These are phyloP conservation scores for Epiperipatus broadwayi DNA, from an alignment of 2,888 invertebrate genomes.

Conservation along the genomic window DNA sequence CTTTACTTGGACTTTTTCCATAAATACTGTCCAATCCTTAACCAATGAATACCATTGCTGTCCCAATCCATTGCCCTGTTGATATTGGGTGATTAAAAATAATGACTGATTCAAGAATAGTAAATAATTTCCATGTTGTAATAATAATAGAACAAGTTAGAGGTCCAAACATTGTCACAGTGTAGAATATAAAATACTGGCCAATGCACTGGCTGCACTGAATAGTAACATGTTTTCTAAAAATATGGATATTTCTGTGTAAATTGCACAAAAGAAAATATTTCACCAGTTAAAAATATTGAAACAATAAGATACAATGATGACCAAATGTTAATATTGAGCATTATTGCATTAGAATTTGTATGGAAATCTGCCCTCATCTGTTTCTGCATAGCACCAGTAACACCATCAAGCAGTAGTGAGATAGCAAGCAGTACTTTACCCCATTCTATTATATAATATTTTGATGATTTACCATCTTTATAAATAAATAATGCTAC, in stretches of 20 bases:
- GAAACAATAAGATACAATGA: conserved; percentile 44
- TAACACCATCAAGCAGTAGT: conserved; percentile 78
- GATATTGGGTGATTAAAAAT: conserved; percentile 69
- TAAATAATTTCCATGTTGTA: conserved; percentile 93
- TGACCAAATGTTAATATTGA: conserved; percentile 69
- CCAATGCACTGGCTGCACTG: conserved; percentile 65
- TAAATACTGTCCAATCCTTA: conserved; percentile 54
- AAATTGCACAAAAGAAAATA: conserved; percentile 54
- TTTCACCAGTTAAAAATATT: conserved; percentile 61
- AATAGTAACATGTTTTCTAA: conserved; percentile 52
- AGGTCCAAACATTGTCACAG: conserved; percentile 78
- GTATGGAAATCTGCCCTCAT: conserved; percentile 66
- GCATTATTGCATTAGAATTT: conserved; percentile 84
- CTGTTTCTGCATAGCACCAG: conserved; percentile 61
- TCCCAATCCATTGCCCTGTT: conserved; percentile 67
- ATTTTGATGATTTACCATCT: conserved; percentile 37
- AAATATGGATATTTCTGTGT: conserved; percentile 51
- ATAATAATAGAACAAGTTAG: conserved; percentile 89
- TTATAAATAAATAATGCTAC: conserved; percentile 88
- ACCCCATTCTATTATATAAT: too few relatives aligned
- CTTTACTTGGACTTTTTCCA: too few relatives aligned
- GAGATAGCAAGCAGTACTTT: conserved; percentile 43
- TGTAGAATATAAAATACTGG: conserved; percentile 75
- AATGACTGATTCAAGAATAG: conserved; percentile 76
- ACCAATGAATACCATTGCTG: conserved; percentile 63